These are phyloP conservation scores for Rhagoletis pomonella DNA, from an alignment of 1,140 invertebrate species.

Conservation along the genomic window DNA sequence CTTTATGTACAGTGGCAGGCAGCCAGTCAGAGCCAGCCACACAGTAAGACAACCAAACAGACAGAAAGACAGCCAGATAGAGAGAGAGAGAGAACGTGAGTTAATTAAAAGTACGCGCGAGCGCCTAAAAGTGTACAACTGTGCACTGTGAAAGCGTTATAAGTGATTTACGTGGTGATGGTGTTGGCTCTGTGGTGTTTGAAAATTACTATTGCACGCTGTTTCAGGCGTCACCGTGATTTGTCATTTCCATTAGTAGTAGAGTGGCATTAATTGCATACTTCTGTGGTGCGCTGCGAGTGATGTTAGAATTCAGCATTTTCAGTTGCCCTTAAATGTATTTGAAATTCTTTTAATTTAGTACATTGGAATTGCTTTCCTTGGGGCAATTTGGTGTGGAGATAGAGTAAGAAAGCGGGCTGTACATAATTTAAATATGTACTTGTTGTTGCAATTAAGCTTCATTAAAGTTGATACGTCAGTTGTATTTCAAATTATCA, in stretches of 20 bases:
- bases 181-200: neutral
- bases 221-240: slow-evolving; percentile 29
- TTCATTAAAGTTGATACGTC: too few species aligned
- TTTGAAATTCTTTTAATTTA: neutral
- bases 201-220: slow-evolving; percentile 35
- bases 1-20: neutral
- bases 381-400: neutral
- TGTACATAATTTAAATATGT: too few species aligned
- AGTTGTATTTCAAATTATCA: too few species aligned
- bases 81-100: neutral
- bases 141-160: neutral
- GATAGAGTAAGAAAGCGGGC: too few species aligned
- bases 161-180: slow-evolving; percentile 21
- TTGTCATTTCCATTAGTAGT: slow-evolving; percentile 32
- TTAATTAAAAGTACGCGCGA: slow-evolving; percentile 26
- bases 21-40: neutral
- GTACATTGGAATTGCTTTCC: neutral
- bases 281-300: neutral
- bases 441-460: too few species aligned
- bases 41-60: neutral
- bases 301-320: neutral
- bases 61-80: neutral
- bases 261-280: slow-evolving; percentile 15
- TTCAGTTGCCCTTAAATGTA: neutral
- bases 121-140: slow-evolving; percentile 15